Percentiles rank a stretch among this genome's conserved stretches.
Evolutionary conservation across 2,888 invertebrate species (phyloP).

Genomic region (Pristionchus maxplancki): DNA sequence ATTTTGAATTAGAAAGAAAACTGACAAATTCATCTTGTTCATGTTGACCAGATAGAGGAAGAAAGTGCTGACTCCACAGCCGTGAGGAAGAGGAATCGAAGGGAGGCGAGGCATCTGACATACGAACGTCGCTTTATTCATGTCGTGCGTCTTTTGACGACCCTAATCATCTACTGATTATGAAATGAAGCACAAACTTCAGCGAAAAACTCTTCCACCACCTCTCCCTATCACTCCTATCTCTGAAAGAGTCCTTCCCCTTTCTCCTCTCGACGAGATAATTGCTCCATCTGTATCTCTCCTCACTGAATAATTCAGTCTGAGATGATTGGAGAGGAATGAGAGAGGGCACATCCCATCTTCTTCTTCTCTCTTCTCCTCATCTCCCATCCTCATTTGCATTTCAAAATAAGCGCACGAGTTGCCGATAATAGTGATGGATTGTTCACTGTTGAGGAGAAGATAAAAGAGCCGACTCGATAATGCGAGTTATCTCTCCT

Average conservation of each 20-base stretch:
- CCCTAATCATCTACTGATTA: background rate
- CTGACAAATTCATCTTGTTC: slow-evolving; percentile 25
- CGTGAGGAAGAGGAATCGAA: background rate
- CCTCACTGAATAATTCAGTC: slow-evolving; percentile 21
- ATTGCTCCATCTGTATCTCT: slow-evolving; percentile 33
- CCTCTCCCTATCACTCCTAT: background rate
- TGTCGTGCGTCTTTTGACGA: background rate
- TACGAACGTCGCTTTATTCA: background rate
- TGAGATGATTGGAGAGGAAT: slow-evolving; percentile 40
- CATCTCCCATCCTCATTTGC: slow-evolving; percentile 38
- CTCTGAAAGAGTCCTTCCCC: background rate
- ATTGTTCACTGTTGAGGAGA: background rate
- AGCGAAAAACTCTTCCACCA: too few species aligned
- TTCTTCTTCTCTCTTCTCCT: background rate
- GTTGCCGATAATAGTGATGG: background rate
- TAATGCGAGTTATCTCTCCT: background rate
- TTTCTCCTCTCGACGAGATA: slow-evolving; percentile 11
- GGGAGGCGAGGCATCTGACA: slow-evolving; percentile 45
- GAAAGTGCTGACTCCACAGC: background rate
- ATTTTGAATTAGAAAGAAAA: too few species aligned
- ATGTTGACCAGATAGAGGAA: slow-evolving; percentile 47
- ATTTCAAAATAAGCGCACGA: slow-evolving; percentile 26
- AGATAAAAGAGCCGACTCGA: background rate
- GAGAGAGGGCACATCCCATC: slow-evolving; percentile 7
- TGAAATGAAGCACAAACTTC: too few species aligned